Base-by-base conservation (phyloP, 2,113 vertebrate species). In the Macroglossus sobrinus region DNA sequence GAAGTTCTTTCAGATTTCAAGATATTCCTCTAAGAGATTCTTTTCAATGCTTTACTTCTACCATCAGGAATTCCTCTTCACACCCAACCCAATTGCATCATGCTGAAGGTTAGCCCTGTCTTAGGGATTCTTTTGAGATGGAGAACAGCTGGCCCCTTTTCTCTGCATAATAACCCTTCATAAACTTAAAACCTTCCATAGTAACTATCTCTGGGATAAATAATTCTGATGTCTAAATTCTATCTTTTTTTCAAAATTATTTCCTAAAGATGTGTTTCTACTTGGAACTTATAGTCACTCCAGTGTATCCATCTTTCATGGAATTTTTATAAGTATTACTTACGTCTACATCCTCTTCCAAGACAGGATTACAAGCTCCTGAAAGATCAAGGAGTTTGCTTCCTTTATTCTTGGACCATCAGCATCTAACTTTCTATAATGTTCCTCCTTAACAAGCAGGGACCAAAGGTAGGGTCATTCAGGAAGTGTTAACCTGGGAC, bases 91-190 rank as follows among this genome's bases (percentile, higher is more conserved):
- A 47, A 91, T 76, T 61, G 85, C 47, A 45, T 91, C 89, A 66
- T 33, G 74, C 79, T 95, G 76, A 43, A 30, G 21, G 59, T 79
- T 74, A 94, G 50, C 11, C 24, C 43, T 57, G 69, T 50, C 63
- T 50, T 76, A 61, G 30, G 55, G 35, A 81, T 74, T 84, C n/a
- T 45, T 61, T 30, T 68, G 55, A 55, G 59, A 81, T 35, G n/a
- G 26, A 75, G 45, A 95, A 63, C 30, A 94, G 43, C 66, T 66
- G 33, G 45, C 85, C 30, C 40, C 45, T 72, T 21, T 91, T 76
- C 89, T 93, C 80, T 91, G 12, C 57, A 74, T 66, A 81, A 61
- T 76, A 97, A 53, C 61, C 11, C 47, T 33, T 78, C 61, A 76
- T 71, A 69, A 74, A 79, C 19, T 40, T 95, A 53, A 90, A 89